Base-by-base conservation (phyloP, 1,140 invertebrate species). In the Caenorhabditis inopinata region DNA sequence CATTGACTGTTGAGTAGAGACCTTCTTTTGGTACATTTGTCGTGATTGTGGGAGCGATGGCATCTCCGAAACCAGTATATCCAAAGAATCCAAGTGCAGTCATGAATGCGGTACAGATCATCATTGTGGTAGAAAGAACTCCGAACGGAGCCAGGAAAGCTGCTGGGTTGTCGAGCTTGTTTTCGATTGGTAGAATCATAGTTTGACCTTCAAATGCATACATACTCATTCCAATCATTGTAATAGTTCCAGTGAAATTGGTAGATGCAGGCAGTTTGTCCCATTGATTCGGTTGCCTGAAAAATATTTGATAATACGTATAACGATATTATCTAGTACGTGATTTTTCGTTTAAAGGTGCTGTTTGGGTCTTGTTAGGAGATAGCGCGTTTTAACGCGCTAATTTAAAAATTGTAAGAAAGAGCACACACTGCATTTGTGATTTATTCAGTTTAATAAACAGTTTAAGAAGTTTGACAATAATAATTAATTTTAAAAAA, bases 171-270 rank as follows among this genome's bases (percentile, higher is more conserved):
- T 84, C 85, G 85, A 91, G 90, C 77, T 89, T 89, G 78, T 90
- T 90, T 85, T 91, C 90, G 76, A 91, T 86, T 14, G 90, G 90
- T 21, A 91, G 82, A 74, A 91, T 90, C 86, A 91, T 85, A 49
- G 89, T 89, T 74, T 91, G 90, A 21, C 90, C 90, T 85, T 91
- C 90, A 85, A 90, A 90, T 9, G 90, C 86, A 83, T 89, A 91
- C 76, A 91, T 89, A 21, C 89, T 89, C 53, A 90, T 90, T 1
- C 90, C 90, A 84, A 91, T 85, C 74, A 87, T 88, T 32, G 87
- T 84, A 45, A 88, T 84, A 14, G 87, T 88, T 18, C 78, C 84
- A 9, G 77, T 82, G 74, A 88, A 88, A 74, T 88, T 82, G 1
- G 87, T 89, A 32, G 27, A 42, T 1, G 86, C 79, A 18, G 87